phyloP scores from a whole-genome alignment of 2,797 vertebrate species.

The Steatocranus sp. region DNA sequence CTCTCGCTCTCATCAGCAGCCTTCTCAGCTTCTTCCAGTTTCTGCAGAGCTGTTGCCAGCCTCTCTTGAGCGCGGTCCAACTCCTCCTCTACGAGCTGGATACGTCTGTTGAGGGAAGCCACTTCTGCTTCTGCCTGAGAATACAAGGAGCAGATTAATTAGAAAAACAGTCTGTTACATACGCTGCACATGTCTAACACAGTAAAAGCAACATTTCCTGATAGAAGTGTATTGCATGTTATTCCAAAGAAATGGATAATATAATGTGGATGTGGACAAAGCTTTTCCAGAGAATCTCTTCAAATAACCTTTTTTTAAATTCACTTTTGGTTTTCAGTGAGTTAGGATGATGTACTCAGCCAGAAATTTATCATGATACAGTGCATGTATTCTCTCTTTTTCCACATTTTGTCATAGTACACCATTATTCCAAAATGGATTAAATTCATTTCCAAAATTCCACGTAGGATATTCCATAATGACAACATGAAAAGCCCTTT shows the following conservation, averaged over 20 bases:
- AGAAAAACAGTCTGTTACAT: background rate
- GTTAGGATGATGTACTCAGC: background rate
- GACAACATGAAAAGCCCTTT: background rate
- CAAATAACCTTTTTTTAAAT: background rate
- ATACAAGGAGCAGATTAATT: background rate
- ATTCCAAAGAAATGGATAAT: background rate
- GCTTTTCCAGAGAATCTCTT: background rate
- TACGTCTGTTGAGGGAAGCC: slow-evolving; percentile 92
- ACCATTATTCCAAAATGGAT: background rate
- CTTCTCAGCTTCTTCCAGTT: slow-evolving; percentile 95
- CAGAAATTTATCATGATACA: fast-evolving
- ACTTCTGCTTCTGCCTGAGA: slow-evolving; percentile 82
- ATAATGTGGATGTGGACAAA: background rate
- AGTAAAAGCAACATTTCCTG: background rate
- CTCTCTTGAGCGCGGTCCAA: slow-evolving; percentile 94
- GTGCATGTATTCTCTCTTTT: background rate
- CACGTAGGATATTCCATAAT: background rate
- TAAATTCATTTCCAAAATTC: background rate
- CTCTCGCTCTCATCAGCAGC: slow-evolving; percentile 94
- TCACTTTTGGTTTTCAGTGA: background rate
- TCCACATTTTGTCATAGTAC: background rate
- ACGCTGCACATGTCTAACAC: background rate
- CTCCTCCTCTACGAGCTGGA: slow-evolving; percentile 97
- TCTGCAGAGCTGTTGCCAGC: slow-evolving; percentile 91
- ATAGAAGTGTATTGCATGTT: background rate